phyloP scores from a whole-genome alignment of 2,797 vertebrate genomes.

The Onychomys torridus region DNA sequence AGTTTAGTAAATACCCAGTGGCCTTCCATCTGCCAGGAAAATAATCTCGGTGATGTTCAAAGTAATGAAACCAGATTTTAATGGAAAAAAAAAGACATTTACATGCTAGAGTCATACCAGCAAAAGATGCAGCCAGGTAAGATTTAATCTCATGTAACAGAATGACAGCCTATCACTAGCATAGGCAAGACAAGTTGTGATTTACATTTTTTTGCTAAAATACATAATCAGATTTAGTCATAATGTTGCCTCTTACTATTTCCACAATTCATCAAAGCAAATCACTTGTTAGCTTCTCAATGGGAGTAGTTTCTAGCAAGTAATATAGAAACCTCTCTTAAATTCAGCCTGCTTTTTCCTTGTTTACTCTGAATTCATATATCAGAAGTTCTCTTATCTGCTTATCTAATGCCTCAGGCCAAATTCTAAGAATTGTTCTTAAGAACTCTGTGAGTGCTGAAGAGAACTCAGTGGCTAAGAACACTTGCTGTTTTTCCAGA shows the following conservation, averaged over 20 bases:
- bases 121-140: not conserved
- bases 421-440: conserved; percentile 42
- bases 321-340: conserved; percentile 25
- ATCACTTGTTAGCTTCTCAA: conserved; percentile 42
- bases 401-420: conserved; percentile 19
- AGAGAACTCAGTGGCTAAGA: not conserved
- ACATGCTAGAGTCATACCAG: conserved; percentile 26
- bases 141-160: conserved; percentile 31
- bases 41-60: conserved; percentile 54
- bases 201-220: conserved; percentile 39
- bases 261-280: conserved; percentile 51
- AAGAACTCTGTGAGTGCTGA: not conserved
- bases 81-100: conserved; percentile 39
- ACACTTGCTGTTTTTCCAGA: not conserved
- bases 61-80: conserved; percentile 61
- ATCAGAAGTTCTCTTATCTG: not conserved
- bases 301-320: not conserved
- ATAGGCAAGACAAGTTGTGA: conserved; percentile 38
- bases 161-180: not conserved
- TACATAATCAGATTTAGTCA: conserved; percentile 26
- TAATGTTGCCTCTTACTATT: conserved; percentile 39
- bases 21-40: conserved; percentile 34
- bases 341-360: conserved; percentile 32
- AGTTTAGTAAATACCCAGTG: conserved; percentile 35
- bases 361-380: conserved; percentile 42